Conservation (phyloP, 2,797 vertebrate genomes). For the Falco rusticolus region DNA sequence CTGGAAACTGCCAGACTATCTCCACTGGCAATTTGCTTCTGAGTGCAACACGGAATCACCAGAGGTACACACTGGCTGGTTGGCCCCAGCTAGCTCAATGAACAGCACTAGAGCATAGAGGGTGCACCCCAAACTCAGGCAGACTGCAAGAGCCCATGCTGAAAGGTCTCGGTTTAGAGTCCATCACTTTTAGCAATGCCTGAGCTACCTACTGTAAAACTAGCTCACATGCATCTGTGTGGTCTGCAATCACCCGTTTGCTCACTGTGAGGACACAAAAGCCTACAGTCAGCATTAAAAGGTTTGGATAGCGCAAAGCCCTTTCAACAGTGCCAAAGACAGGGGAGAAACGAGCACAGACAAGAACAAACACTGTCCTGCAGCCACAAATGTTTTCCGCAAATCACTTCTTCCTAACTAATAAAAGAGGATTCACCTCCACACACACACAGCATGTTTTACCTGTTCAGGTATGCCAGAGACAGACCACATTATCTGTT, state of each 20-base stretch:
- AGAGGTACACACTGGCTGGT: background rate
- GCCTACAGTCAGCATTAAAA: conserved; percentile 16
- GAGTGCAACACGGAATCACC: too few species aligned
- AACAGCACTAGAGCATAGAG: background rate
- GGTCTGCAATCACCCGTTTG: background rate
- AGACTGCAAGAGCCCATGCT: background rate
- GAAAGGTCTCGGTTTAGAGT: background rate
- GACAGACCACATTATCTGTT: background rate
- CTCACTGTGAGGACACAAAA: conserved; percentile 17
- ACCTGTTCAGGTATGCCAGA: background rate
- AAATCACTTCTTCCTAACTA: background rate
- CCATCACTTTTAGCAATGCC: background rate
- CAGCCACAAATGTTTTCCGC: background rate
- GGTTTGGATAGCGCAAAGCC: conserved; percentile 5
- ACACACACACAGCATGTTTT: background rate
- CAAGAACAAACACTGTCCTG: background rate
- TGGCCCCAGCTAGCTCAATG: background rate
- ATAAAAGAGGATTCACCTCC: background rate
- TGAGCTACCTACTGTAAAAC: background rate
- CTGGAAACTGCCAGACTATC: background rate
- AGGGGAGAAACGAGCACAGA: background rate
- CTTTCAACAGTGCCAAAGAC: background rate
- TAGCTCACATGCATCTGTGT: background rate
- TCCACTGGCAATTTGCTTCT: background rate
- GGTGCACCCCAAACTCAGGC: background rate